phyloP scores from a whole-genome alignment of 2,888 invertebrate genomes.

The Leptinotarsa juncta region DNA sequence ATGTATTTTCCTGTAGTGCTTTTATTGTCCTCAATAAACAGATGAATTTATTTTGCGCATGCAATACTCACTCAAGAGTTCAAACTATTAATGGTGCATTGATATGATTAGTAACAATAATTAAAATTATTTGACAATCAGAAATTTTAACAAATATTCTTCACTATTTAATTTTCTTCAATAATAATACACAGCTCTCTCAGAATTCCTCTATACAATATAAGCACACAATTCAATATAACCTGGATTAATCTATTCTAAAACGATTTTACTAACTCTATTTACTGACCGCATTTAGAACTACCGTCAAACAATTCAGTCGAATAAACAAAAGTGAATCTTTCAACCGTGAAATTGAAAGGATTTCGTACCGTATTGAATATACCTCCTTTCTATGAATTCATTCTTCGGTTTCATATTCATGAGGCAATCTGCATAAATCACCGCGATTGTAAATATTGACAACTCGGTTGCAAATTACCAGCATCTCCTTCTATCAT shows the following conservation, averaged over 20 bases:
- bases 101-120: no score
- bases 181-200: no score
- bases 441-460: slow-evolving; percentile 23
- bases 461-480: slow-evolving; percentile 22
- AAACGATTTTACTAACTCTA: not conserved
- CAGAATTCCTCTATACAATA: no score
- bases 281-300: not conserved
- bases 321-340: slow-evolving; percentile 6
- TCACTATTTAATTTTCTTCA: no score
- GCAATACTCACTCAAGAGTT: no score
- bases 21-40: no score
- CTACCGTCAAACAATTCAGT: not conserved
- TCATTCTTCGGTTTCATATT: slow-evolving; percentile 13
- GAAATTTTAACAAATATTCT: no score
- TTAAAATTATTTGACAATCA: no score
- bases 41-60: no score
- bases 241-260: not conserved
- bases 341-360: slow-evolving; percentile 17
- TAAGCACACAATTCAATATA: no score
- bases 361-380: slow-evolving; percentile 10
- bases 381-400: slow-evolving; percentile 5
- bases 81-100: no score
- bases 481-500: not conserved
- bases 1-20: no score
- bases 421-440: slow-evolving; percentile 26